Percentiles rank a stretch among this genome's conserved stretches.
phyloP scores from a whole-genome alignment of 2,113 vertebrate genomes.

The Bolborhynchus lineola region DNA sequence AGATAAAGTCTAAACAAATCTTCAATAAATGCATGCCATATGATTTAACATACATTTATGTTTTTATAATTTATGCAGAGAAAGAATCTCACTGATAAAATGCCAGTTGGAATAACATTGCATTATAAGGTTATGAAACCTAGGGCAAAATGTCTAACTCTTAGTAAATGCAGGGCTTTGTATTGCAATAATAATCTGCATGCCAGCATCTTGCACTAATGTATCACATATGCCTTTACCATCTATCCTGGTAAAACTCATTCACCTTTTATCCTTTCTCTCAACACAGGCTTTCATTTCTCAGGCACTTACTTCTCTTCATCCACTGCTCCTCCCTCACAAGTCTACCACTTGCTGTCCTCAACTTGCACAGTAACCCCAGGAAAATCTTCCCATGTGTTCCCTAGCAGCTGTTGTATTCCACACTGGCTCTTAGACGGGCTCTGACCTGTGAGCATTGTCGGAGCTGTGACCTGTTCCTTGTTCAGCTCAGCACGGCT shows the following conservation, averaged over 20 bases:
- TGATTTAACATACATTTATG: neutral
- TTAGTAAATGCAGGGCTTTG: neutral
- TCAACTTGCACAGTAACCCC: rapidly evolving
- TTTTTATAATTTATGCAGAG: neutral
- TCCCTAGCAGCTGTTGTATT: neutral
- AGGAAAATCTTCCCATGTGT: neutral
- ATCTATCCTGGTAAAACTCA: neutral
- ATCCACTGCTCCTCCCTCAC: neutral
- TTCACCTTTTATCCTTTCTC: neutral
- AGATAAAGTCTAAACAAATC: neutral
- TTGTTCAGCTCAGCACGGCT: neutral
- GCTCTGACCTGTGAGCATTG: neutral
- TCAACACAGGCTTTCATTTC: neutral
- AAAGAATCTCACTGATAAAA: neutral
- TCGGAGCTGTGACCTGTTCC: neutral
- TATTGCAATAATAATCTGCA: neutral
- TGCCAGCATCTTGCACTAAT: neutral
- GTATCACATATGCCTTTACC: neutral
- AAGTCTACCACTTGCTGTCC: neutral
- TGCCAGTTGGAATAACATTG: neutral
- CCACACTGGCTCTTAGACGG: neutral
- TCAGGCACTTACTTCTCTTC: neutral
- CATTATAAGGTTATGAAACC: neutral
- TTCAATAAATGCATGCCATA: neutral
- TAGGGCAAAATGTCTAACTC: neutral